Evolutionary conservation across 2,888 invertebrate species (phyloP).

Genomic region (Tuta absoluta): DNA sequence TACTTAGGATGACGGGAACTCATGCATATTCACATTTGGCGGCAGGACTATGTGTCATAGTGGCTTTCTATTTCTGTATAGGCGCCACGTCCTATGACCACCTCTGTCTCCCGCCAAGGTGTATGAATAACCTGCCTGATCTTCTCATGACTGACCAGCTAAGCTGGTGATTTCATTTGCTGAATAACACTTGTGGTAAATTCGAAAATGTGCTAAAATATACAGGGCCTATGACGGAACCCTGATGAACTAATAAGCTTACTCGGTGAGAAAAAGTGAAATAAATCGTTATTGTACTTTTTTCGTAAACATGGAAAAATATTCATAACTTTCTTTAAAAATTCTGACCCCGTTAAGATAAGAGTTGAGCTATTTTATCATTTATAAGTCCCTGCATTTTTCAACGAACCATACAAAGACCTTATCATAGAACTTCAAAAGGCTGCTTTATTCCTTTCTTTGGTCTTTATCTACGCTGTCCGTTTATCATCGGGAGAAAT

Average conservation of each 20-base stretch:
- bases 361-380: no score
- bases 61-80: constrained; percentile 68
- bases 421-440: no score
- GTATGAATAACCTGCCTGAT: constrained; percentile 5
- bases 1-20: neutral
- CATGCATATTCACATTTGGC: neutral
- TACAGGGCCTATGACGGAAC: neutral
- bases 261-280: neutral
- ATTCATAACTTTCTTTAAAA: neutral
- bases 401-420: no score
- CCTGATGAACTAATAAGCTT: neutral
- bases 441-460: no score
- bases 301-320: no score
- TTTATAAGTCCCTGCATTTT: no score
- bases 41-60: constrained; percentile 33
- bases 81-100: constrained; percentile 24
- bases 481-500: no score
- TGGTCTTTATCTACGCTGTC: no score
- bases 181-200: neutral
- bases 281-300: no score
- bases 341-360: no score
- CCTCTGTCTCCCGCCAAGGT: constrained; percentile 14
- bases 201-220: neutral
- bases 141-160: neutral
- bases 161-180: neutral